Evolutionary conservation across 92 coral and sea anemone species (phyloP).

Genomic region (Desmophyllum pertusum): DNA sequence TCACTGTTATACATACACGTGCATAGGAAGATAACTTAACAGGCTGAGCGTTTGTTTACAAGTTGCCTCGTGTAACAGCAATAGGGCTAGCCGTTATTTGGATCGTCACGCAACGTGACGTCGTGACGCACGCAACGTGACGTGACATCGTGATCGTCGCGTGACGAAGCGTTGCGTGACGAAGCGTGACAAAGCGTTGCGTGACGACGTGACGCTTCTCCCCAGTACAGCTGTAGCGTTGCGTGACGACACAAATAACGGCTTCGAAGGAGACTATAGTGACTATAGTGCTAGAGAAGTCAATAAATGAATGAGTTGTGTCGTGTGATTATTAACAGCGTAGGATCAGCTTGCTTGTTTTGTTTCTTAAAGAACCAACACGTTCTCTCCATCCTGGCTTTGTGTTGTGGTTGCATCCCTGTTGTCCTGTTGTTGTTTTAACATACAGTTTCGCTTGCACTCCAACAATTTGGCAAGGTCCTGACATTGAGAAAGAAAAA

Average conservation of each 20-base stretch:
- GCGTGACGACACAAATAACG: too few relatives aligned
- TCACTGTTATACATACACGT: background rate
- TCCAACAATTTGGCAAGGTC: slow-evolving; percentile 90
- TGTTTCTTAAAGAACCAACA: slow-evolving; percentile 67
- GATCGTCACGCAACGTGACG: background rate
- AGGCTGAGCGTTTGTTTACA: slow-evolving; percentile 1
- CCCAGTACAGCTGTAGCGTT: too few relatives aligned
- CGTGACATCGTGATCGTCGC: too few relatives aligned
- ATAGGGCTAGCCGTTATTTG: too few relatives aligned
- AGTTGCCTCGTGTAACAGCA: background rate
- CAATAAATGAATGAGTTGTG: background rate
- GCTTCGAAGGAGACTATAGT: too few relatives aligned
- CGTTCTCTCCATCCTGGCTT: slow-evolving; percentile 81
- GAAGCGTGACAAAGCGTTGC: too few relatives aligned
- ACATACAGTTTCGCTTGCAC: slow-evolving; percentile 87
- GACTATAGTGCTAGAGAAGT: too few relatives aligned
- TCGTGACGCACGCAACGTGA: too few relatives aligned
- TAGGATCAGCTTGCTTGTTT: background rate
- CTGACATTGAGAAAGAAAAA: slow-evolving; percentile 25
- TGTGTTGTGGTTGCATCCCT: slow-evolving; percentile 44
- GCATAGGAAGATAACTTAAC: background rate
- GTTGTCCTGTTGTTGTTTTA: slow-evolving; percentile 68
- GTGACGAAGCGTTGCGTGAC: too few relatives aligned
- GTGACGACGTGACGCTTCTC: too few relatives aligned
- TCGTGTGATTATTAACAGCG: background rate